phyloP scores from a whole-genome alignment of 2,797 vertebrate species.

The Sardinella longiceps region DNA sequence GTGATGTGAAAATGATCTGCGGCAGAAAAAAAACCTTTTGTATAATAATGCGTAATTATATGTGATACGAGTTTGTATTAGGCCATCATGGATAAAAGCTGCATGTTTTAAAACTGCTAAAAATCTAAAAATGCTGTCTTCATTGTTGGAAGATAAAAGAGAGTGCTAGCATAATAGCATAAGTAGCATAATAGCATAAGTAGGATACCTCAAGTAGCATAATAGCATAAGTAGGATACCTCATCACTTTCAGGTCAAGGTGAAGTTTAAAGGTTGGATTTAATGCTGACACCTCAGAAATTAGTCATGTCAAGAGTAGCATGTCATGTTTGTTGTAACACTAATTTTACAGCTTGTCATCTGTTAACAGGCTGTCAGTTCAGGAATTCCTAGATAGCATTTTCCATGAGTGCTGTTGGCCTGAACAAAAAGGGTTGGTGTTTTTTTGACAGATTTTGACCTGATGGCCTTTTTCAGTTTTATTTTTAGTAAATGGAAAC shows the following conservation, averaged over 20 bases:
- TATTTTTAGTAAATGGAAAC: not conserved
- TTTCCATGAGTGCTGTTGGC: not conserved
- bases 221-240: not conserved
- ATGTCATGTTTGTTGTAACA: not conserved
- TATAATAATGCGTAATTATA: too few relatives aligned
- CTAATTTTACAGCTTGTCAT: not conserved
- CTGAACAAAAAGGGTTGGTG: not conserved
- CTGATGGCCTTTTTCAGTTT: not conserved
- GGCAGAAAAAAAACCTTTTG: not conserved
- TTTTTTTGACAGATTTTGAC: not conserved
- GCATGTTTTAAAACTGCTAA: not conserved
- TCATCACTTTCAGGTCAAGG: not conserved
- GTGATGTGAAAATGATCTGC: not conserved
- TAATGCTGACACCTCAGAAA: not conserved
- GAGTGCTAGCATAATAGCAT: not conserved
- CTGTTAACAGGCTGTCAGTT: not conserved
- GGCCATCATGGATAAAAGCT: not conserved
- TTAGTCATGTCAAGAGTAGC: not conserved
- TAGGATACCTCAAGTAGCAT: not conserved
- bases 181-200: too few relatives aligned
- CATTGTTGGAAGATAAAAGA: not conserved
- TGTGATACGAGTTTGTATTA: not conserved
- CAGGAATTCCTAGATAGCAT: not conserved
- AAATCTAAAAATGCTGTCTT: not conserved
- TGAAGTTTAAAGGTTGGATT: not conserved